Conservation (phyloP, 2,113 vertebrate species). For the Okapia johnstoni region DNA sequence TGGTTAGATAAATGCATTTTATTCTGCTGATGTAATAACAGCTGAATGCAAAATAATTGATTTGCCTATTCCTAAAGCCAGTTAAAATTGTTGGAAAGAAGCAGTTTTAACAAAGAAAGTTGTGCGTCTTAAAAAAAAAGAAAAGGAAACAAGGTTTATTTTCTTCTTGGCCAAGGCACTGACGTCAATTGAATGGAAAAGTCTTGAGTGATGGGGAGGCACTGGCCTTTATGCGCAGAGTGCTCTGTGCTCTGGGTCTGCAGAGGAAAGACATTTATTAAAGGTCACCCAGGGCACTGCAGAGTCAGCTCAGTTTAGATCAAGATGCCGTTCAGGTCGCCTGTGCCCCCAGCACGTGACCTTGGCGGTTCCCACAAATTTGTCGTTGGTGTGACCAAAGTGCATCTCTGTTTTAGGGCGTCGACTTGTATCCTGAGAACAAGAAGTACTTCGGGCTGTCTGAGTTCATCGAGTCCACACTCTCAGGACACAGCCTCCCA, state of each 20-base stretch:
- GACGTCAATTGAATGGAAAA: background rate
- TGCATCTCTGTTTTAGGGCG: constrained; percentile 82
- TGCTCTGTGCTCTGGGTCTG: background rate
- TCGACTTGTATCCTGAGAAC: constrained; percentile 92
- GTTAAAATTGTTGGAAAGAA: background rate
- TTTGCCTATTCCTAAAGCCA: background rate
- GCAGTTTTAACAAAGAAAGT: background rate
- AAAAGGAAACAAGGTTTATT: background rate
- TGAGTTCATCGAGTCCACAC: constrained; percentile 93
- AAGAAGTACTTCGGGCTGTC: constrained; percentile 95
- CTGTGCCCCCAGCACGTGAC: fast-evolving
- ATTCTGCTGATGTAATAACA: background rate
- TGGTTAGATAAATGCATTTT: background rate
- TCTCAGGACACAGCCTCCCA: constrained; percentile 92
- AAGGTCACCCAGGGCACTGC: background rate
- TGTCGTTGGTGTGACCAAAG: background rate
- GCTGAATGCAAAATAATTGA: background rate
- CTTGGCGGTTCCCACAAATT: fast-evolving
- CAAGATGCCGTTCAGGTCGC: fast-evolving
- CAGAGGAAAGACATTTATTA: background rate
- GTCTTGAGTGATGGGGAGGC: fast-evolving
- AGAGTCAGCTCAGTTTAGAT: background rate
- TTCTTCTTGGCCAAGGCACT: background rate
- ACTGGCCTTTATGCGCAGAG: fast-evolving
- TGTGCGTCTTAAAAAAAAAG: background rate